phyloP scores from a whole-genome alignment of 2,797 vertebrate genomes.

The Anguilla megastoma region DNA sequence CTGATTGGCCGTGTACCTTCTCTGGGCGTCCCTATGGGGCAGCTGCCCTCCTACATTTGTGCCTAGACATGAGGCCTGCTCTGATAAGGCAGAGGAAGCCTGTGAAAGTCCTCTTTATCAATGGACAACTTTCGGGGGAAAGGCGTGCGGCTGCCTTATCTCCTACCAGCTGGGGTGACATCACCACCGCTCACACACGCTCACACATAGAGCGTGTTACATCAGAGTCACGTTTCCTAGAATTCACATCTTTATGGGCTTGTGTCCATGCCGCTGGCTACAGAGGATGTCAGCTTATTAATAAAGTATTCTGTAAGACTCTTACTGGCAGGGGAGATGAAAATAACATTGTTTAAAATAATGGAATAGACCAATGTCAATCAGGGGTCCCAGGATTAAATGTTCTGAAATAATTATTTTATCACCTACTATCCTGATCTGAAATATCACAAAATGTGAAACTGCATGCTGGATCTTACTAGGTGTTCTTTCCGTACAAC shows the following conservation, averaged over 20 bases:
- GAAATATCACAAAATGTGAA: background rate
- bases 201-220: background rate
- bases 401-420: background rate
- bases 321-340: background rate
- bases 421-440: background rate
- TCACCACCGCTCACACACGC: background rate
- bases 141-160: slow-evolving; percentile 21
- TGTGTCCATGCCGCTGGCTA: background rate
- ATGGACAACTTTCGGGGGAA: background rate
- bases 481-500: background rate
- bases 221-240: slow-evolving; percentile 6
- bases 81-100: slow-evolving; percentile 28
- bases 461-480: background rate
- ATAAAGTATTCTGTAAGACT: background rate
- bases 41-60: background rate
- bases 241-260: background rate
- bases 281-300: background rate
- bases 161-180: slow-evolving; percentile 17
- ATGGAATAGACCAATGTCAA: background rate
- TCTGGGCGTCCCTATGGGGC: background rate
- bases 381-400: background rate
- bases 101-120: slow-evolving; percentile 13
- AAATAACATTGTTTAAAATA: background rate
- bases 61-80: background rate
- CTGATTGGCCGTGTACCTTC: background rate